Evolutionary conservation across 2,888 invertebrate species (phyloP), one percentile per base, ranked within the genome.

Genomic region (Macaria notata): DNA sequence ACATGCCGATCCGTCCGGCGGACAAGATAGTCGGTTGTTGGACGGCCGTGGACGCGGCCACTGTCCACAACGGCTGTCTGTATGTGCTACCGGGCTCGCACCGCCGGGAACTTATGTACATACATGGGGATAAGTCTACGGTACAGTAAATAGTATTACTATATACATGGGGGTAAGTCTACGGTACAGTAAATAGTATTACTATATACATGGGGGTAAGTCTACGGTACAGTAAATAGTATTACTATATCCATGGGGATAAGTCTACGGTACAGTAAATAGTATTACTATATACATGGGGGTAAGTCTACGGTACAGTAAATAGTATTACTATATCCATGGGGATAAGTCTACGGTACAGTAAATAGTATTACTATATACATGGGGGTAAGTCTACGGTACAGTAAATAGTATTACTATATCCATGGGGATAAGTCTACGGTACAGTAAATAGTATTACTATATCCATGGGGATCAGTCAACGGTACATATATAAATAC

Each of bases 1-100:
- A 97, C 83, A 97, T 98, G 79, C 97, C 97, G 8, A 95, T 97
- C 82, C 93, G 97, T 39, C 97, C 97, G 0, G 95, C 95, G 0
- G 93, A 96, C 64, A 88, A 92, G 63, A 95, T 97, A 51, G 94
- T 95, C 0, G 97, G 95, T 29, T 88, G 95, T 0, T 98, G 98
- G 97, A 97, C 97, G 0, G 97, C 98, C 0, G 94, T 97, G 88
- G 96, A 98, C 83, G 90, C 86, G 49, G 94, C 96, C 3, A 92
- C 92, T 59, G 77, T 88, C n/a, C 92, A 93, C 42, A 98, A 98
- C 79, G 98, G 98, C 2, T 97, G 97, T 71, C 92, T 98, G 9
- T 95, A 94, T 68, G 96, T 96, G 0, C 74, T 96, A 9, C 97
- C 97, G 0, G 95, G 96, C 0, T 93, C 95, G 0, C 97, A 98